Evolutionary conservation across 1,140 invertebrate species (phyloP).

Genomic region (Drosophila yakuba): DNA sequence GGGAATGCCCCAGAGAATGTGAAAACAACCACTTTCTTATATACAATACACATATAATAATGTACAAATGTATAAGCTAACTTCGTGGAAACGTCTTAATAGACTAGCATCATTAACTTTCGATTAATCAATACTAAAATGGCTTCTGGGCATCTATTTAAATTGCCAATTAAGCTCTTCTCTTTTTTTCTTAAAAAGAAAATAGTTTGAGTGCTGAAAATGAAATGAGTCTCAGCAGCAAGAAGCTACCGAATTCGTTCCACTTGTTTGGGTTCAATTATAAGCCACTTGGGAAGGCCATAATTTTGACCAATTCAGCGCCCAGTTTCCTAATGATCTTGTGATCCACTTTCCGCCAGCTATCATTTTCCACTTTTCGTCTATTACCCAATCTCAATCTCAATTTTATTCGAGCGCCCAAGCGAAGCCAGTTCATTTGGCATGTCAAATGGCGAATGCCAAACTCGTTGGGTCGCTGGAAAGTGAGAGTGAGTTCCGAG

Average conservation of each 20-base stretch:
- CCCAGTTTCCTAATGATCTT: slow-evolving; percentile 30
- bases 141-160: slow-evolving; percentile 15
- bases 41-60: too few species aligned
- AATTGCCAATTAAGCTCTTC: slow-evolving; percentile 13
- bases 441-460: slow-evolving; percentile 50
- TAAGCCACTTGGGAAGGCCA: not conserved
- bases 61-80: not conserved
- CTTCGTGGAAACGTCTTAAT: slow-evolving; percentile 5
- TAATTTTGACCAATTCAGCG: slow-evolving; percentile 10
- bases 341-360: slow-evolving; percentile 20
- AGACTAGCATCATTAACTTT: slow-evolving; percentile 30
- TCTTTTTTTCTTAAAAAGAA: not conserved
- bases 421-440: slow-evolving; percentile 42
- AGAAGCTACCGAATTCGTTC: not conserved
- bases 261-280: not conserved
- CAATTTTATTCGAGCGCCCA: slow-evolving; percentile 26
- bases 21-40: not conserved
- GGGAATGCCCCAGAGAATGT: slow-evolving; percentile 9
- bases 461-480: slow-evolving; percentile 46
- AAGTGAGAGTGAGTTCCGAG: slow-evolving; percentile 41
- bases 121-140: slow-evolving; percentile 22
- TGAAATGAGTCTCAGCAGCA: not conserved
- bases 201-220: not conserved
- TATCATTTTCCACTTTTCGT: slow-evolving; percentile 46
- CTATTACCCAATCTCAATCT: slow-evolving; percentile 46